These are phyloP conservation scores for Carapus acus DNA, from an alignment of 2,797 vertebrate genomes.

Conservation along the genomic window DNA sequence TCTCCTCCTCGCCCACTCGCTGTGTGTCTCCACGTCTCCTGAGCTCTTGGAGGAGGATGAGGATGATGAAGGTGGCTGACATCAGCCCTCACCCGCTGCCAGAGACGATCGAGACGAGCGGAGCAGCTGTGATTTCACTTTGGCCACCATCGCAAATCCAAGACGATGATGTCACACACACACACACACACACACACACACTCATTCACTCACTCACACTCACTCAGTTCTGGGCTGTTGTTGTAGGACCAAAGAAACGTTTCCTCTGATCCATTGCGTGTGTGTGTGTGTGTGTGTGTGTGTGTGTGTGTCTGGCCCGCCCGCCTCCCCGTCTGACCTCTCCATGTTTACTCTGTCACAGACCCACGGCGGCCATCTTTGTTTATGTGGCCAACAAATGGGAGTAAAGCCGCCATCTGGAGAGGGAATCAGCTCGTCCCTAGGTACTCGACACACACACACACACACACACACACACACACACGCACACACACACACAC, in stretches of 20 bases:
- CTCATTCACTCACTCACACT: not conserved
- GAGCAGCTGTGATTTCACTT: not conserved
- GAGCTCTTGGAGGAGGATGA: not conserved
- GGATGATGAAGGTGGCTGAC: not conserved
- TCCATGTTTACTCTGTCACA: slow-evolving; percentile 63
- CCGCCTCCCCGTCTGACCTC: slow-evolving; percentile 27
- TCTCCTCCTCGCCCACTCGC: no score
- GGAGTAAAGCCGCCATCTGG: slow-evolving; percentile 66
- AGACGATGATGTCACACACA: not conserved
- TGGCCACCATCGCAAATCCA: not conserved
- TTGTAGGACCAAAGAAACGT: no score
- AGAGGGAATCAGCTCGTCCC: slow-evolving; percentile 61
- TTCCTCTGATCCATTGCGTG: not conserved
- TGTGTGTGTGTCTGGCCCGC: not conserved
- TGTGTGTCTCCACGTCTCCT: no score
- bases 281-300: not conserved
- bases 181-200: not conserved
- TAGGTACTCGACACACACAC: not conserved
- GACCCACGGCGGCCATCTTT: slow-evolving; percentile 61
- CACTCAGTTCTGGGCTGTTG: not conserved
- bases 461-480: slow-evolving; percentile 5
- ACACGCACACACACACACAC: not conserved
- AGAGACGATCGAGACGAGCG: not conserved
- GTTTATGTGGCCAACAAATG: slow-evolving; percentile 62
- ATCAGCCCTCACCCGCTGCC: not conserved